These are phyloP conservation scores for Bolinopsis microptera DNA, from an alignment of 37 sponge, comb jelly and placozoan species.

Conservation along the genomic window DNA sequence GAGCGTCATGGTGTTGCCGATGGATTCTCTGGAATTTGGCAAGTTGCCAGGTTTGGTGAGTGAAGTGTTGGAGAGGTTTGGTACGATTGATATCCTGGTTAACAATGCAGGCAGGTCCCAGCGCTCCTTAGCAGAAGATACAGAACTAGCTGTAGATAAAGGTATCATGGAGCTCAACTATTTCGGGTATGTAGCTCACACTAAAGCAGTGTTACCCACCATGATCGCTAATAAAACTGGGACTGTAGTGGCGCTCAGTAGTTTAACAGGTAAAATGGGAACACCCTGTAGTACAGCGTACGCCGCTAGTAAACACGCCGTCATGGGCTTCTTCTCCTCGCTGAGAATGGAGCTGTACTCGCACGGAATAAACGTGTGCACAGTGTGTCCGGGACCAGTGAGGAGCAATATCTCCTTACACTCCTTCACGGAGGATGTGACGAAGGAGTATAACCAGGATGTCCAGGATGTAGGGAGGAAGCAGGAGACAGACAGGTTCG, in stretches of 20 bases:
- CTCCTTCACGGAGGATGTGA: slow-evolving; percentile 55
- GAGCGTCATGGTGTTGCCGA: slow-evolving; percentile 8
- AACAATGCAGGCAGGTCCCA: slow-evolving; percentile 94
- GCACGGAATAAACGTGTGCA: slow-evolving; percentile 69
- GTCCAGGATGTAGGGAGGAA: slow-evolving; percentile 36
- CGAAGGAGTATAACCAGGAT: not conserved
- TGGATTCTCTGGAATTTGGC: slow-evolving; percentile 36
- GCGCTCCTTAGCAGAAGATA: slow-evolving; percentile 76
- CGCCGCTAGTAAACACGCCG: slow-evolving; percentile 86
- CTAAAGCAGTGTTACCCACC: slow-evolving; percentile 83
- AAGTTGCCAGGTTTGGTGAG: slow-evolving; percentile 14
- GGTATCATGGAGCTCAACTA: slow-evolving; percentile 78
- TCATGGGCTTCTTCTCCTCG: slow-evolving; percentile 86
- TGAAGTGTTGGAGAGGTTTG: not conserved
- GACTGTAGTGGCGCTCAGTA: slow-evolving; percentile 77
- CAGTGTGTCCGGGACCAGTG: slow-evolving; percentile 91
- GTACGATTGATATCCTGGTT: slow-evolving; percentile 80
- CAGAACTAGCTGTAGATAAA: slow-evolving; percentile 76
- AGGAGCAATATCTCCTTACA: slow-evolving; percentile 67
- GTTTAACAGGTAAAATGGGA: slow-evolving; percentile 88
- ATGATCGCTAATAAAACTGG: slow-evolving; percentile 77
- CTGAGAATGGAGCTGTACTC: slow-evolving; percentile 82
- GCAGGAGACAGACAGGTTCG: slow-evolving; percentile 76
- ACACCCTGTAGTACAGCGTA: slow-evolving; percentile 80
- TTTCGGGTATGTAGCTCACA: slow-evolving; percentile 83